These are phyloP conservation scores for Amphipoea oculea DNA, from an alignment of 2,888 invertebrate species.

Conservation along the genomic window DNA sequence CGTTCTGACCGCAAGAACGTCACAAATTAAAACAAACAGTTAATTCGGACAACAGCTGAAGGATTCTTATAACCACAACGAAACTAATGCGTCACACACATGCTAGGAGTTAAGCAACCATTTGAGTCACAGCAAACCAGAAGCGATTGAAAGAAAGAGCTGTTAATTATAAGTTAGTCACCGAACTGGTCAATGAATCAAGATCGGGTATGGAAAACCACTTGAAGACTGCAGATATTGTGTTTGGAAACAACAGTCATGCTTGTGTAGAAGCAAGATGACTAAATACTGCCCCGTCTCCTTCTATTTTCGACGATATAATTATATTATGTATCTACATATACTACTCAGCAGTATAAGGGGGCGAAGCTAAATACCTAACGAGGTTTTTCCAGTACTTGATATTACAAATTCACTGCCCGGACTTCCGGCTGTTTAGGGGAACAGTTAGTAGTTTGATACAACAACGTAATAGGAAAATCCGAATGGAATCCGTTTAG, in stretches of 20 bases:
- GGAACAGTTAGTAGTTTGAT: slow-evolving; percentile 1
- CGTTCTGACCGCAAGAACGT: slow-evolving; percentile 51
- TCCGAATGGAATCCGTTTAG: slow-evolving; percentile 8
- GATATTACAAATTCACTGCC: slow-evolving; percentile 12
- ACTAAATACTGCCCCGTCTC: slow-evolving; percentile 3
- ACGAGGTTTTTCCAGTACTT: slow-evolving; percentile 12
- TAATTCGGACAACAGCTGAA: slow-evolving; percentile 43
- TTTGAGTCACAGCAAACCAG: slow-evolving; percentile 57
- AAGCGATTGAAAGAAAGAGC: slow-evolving; percentile 44
- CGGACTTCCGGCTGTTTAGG: slow-evolving; percentile 9
- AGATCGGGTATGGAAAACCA: slow-evolving; percentile 31
- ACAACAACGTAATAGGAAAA: slow-evolving; percentile 30
- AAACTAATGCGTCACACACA: slow-evolving; percentile 54
- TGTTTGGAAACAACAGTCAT: slow-evolving; percentile 4
- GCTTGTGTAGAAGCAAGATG: slow-evolving; percentile 11
- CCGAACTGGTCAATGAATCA: slow-evolving; percentile 43
- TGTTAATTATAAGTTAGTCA: slow-evolving; percentile 48
- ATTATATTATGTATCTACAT: neutral
- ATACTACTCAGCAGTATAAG: neutral
- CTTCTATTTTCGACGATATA: neutral
- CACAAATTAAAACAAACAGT: slow-evolving; percentile 47
- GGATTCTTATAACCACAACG: slow-evolving; percentile 37
- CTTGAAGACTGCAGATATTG: slow-evolving; percentile 19
- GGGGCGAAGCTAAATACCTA: neutral
- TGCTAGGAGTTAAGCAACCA: slow-evolving; percentile 37